Percentiles rank a stretch among this genome's conserved stretches.
Conservation (phyloP, 2,113 vertebrate genomes). For the Tricholaema leucomelas region DNA sequence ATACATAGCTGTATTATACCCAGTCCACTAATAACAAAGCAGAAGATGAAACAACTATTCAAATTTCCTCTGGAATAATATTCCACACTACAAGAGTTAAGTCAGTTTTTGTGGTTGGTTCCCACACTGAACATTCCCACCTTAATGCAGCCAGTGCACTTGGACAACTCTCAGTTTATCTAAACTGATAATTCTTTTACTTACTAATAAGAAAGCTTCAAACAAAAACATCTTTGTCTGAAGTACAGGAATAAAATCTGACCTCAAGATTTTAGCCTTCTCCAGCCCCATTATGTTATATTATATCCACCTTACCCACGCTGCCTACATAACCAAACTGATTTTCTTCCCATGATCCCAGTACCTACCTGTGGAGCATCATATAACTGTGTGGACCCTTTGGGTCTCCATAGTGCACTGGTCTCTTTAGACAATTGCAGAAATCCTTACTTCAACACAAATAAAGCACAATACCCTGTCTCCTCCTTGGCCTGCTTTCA, state of each 20-base stretch:
- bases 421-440: background rate
- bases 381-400: background rate
- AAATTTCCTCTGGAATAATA: background rate
- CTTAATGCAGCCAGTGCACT: background rate
- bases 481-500: background rate
- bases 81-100: background rate
- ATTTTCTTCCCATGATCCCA: background rate
- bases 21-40: background rate
- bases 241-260: background rate
- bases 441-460: background rate
- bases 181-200: background rate
- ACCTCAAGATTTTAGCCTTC: background rate
- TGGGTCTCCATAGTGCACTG: background rate
- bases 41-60: background rate
- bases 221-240: background rate
- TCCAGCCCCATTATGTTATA: background rate
- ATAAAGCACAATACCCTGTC: background rate
- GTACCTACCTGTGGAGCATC: background rate
- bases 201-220: background rate
- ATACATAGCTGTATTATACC: background rate
- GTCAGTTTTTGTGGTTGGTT: background rate
- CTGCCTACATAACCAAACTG: background rate
- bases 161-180: background rate
- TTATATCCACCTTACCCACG: background rate
- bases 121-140: background rate